Conservation (phyloP, 2,888 invertebrate genomes). For the Stenurella melanura region DNA sequence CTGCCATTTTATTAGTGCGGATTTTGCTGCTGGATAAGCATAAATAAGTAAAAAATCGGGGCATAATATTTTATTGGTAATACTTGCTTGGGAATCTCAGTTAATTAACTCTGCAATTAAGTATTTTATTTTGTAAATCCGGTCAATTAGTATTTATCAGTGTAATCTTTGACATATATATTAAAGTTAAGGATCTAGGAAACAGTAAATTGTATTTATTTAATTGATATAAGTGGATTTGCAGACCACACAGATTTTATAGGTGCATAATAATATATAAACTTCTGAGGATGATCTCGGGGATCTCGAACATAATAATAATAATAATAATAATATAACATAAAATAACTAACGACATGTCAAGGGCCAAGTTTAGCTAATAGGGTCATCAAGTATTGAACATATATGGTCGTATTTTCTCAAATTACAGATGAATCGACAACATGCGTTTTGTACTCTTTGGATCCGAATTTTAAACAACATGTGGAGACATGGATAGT, state of each 20-base stretch:
- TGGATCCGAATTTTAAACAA: no score
- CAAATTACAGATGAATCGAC: no score
- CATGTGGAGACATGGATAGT: no score
- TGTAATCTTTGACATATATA: not conserved
- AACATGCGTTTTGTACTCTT: no score
- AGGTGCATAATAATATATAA: no score
- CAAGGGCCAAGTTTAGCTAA: no score
- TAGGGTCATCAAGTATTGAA: no score
- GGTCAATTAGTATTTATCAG: not conserved
- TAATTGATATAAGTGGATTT: not conserved
- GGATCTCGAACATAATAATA: no score
- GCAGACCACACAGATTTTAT: slow-evolving; percentile 24
- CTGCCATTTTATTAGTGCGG: not conserved
- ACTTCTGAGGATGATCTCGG: no score
- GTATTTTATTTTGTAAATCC: slow-evolving; percentile 33
- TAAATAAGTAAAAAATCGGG: slow-evolving; percentile 10
- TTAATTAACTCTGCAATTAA: slow-evolving; percentile 42
- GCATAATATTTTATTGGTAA: slow-evolving; percentile 8
- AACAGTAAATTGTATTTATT: slow-evolving; percentile 5
- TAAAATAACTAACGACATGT: no score
- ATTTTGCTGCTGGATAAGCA: not conserved
- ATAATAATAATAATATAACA: no score
- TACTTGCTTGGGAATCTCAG: slow-evolving; percentile 31
- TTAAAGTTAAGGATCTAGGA: not conserved
- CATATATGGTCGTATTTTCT: no score